Evolutionary conservation across 2,888 invertebrate species (phyloP), one percentile per base, ranked within the genome.

Genomic region (Apodemia mormo): DNA sequence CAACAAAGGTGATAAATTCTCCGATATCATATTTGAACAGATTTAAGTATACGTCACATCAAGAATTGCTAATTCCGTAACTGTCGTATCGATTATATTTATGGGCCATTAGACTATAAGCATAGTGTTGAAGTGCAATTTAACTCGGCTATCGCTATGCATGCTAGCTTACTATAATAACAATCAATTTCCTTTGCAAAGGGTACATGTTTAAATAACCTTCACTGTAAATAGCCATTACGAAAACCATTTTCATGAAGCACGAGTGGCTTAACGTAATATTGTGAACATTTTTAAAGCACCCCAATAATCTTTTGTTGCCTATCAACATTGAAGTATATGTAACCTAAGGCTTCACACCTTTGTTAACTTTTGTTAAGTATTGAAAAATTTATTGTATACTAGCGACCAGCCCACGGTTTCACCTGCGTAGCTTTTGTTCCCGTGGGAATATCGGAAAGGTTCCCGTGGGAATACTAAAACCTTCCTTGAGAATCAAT

Each of bases 101-200:
- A 69, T 66, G 56, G 66, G 37, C 69, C 66, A 69, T 69, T 69
- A 66, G 54, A 30, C 58, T 66, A 66, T 69, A 58, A 69, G 69
- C 45, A 69, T 66, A 66, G 61, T 66, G 69, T 69, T 69, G 77
- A 81, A 82, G 76, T 82, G 77, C 77, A 81, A 80, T 83, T 81
- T 78, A 82, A 83, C 79, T 81, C 79, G 66, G 73, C 76, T 78
- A 80, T 76, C 76, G 77, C 79, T 71, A 75, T 78, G 79, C 76
- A 77, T 71, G 77, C 75, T 75, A 73, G 75, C 52, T 75, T 68
- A 67, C 54, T 74, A 74, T 78, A 80, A 82, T 82, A 84, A 84
- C 82, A 81, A 85, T 83, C 83, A 84, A 84, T 85, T 85, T 83
- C 80, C 81, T 77, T 76, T 78, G 77, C 76, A 77, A 77, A 80